Percentiles rank a stretch among this genome's conserved stretches.
Conservation (phyloP, 2,888 invertebrate species). For the Zygaena filipendulae region DNA sequence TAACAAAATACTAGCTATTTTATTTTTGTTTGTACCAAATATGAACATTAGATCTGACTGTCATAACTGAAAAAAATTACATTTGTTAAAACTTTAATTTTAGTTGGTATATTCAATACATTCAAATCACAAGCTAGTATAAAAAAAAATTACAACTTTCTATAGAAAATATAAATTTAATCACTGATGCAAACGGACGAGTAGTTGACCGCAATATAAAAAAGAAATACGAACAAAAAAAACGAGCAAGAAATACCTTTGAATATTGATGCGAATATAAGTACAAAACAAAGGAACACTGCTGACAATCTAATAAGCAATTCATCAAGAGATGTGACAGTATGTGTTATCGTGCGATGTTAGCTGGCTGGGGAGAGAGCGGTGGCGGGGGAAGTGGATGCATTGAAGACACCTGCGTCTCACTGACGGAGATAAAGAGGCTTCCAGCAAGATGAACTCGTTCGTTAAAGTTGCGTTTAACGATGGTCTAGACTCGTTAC, state of each 20-base stretch:
- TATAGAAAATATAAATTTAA: too few species aligned
- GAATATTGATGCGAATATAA: constrained; percentile 39
- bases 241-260: neutral
- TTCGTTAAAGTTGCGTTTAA: constrained; percentile 40
- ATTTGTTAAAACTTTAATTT: too few species aligned
- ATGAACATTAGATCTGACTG: too few species aligned
- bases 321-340: constrained; percentile 59
- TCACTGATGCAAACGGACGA: too few species aligned
- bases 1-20: too few species aligned
- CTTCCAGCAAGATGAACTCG: constrained; percentile 36
- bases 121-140: too few species aligned
- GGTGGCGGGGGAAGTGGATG: constrained; percentile 16
- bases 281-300: constrained; percentile 31
- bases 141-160: too few species aligned
- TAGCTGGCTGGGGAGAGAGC: constrained; percentile 14
- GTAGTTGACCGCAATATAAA: too few species aligned
- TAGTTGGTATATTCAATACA: too few species aligned
- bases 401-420: constrained; percentile 44
- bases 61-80: too few species aligned
- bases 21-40: too few species aligned
- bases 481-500: constrained; percentile 36
- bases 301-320: constrained; percentile 57
- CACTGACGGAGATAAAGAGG: constrained; percentile 40
- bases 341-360: constrained; percentile 40
- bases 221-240: too few species aligned